phyloP scores from a whole-genome alignment of 2,888 invertebrate species.

The Clostera curtula region DNA sequence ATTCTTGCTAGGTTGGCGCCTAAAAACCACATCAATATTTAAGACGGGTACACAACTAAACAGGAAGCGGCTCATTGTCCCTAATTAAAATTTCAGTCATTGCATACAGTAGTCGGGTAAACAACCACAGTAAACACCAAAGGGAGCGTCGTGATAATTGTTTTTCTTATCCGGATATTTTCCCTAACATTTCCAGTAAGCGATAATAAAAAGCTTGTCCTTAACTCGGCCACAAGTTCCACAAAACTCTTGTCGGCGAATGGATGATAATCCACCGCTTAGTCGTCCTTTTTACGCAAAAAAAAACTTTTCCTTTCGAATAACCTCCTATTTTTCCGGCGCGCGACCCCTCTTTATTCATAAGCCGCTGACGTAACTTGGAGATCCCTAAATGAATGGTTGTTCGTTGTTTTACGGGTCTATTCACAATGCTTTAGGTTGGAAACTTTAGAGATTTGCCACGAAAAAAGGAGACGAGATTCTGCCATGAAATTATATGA shows the following conservation, averaged over 20 bases:
- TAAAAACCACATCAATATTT: conserved; percentile 18
- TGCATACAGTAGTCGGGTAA: conserved; percentile 16
- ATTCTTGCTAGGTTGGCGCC: conserved; percentile 5
- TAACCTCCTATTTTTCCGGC: conserved; percentile 59
- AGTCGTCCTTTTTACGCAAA: conserved; percentile 56
- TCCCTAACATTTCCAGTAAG: conserved; percentile 33
- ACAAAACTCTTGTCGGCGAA: conserved; percentile 63
- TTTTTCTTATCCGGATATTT: conserved; percentile 37
- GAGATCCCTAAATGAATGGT: conserved; percentile 71
- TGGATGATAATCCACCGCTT: conserved; percentile 63
- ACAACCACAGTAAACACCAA: conserved; percentile 21
- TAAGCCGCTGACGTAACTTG: conserved; percentile 68
- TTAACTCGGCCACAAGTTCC: conserved; percentile 44
- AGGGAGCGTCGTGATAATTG: conserved; percentile 34
- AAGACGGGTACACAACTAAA: conserved; percentile 15
- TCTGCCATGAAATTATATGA: conserved; percentile 43
- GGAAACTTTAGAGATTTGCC: conserved; percentile 63
- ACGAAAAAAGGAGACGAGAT: conserved; percentile 41
- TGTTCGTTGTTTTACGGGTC: conserved; percentile 74
- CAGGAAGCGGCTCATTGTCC: conserved; percentile 25
- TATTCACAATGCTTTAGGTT: conserved; percentile 67
- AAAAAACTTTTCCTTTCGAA: conserved; percentile 64
- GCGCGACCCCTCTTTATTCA: conserved; percentile 67
- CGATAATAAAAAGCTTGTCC: conserved; percentile 55
- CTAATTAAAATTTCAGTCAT: conserved; percentile 31